A percentile compares a stretch with the other conserved stretches of the same genome.
These are phyloP conservation scores for Pseudolaguvia tuberculata DNA, from an alignment of 2,113 vertebrate species.

Conservation along the genomic window DNA sequence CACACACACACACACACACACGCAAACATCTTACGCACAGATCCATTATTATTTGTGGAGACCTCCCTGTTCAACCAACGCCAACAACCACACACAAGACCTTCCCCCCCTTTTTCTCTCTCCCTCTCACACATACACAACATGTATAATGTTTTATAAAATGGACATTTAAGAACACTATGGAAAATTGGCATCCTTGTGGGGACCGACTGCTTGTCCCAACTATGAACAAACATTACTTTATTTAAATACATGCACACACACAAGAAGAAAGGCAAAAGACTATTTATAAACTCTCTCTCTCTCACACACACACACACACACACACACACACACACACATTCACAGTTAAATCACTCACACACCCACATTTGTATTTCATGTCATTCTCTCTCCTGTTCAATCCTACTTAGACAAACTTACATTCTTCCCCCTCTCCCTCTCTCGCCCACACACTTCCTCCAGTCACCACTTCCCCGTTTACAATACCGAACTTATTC, in stretches of 20 bases:
- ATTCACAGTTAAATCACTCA: constrained; percentile 1
- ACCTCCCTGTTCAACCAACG: neutral
- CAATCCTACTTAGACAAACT: constrained; percentile 1
- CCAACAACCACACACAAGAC: too few relatives aligned
- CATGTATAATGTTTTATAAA: too few relatives aligned
- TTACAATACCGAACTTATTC: constrained; percentile 18
- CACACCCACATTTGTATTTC: neutral
- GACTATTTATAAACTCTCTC: neutral
- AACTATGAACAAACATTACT: neutral
- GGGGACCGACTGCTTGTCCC: neutral
- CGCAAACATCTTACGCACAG: neutral
- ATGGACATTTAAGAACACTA: neutral
- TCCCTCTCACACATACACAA: too few relatives aligned
- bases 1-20: neutral
- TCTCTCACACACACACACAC: neutral
- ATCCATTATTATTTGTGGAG: too few relatives aligned
- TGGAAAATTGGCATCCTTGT: neutral
- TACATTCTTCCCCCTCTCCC: neutral
- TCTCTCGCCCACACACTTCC: neutral
- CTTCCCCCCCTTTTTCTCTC: too few relatives aligned
- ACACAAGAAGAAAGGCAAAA: neutral
- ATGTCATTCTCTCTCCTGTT: neutral
- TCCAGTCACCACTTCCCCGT: neutral
- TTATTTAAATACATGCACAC: neutral
- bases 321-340: neutral